Base-by-base conservation (phyloP, 2,888 invertebrate genomes). In the Zootermopsis nevadensis region DNA sequence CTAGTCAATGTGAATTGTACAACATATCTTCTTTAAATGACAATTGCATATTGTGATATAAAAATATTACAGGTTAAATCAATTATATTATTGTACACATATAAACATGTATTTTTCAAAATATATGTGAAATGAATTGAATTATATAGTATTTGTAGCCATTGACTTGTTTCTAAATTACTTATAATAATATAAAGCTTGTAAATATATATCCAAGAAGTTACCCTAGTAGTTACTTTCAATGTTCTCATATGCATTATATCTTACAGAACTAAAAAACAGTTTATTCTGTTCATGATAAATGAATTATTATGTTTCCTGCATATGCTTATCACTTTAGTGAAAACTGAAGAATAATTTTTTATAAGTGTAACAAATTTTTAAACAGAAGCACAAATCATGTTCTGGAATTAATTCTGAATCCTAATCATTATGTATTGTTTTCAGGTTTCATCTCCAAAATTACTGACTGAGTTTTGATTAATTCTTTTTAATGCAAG, bases 21-120 rank as follows among this genome's bases (percentile, higher is more conserved):
- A 69, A 69, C 69, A 69, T 69, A 69, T 69, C 69, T 33, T 33
- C 19, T 60, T 60, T 60, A 60, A 60, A 27, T 60, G n/a, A 60
- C n/a, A 60, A 60, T 60, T 69, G 24, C 69, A 69, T 8, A 69
- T 69, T 69, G 69, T 69, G 69, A 69, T 69, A 69, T 33, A 69
- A 7, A 69, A 69, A 69, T 60, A 60, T 60, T 60, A 27, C 27
- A 3, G 60, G n/a, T 60, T 60, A 60, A 60, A 60, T 7, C 27
- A 27, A 60, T 60, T 60, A 69, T 69, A 69, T 69, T 67, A 67
- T 67, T 67, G 27, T 67, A 67, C 67, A 27, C 67, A 67, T 67
- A 60, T n/a, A 60, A 6, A 48, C 48, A 48, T 8, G n/a, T 60
- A 60, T 60, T 60, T 60, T 60, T 60, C 60, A 60, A 60, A 27